Evolutionary conservation across 2,113 vertebrate genomes (phyloP).

Genomic region (Terrapene triunguis): DNA sequence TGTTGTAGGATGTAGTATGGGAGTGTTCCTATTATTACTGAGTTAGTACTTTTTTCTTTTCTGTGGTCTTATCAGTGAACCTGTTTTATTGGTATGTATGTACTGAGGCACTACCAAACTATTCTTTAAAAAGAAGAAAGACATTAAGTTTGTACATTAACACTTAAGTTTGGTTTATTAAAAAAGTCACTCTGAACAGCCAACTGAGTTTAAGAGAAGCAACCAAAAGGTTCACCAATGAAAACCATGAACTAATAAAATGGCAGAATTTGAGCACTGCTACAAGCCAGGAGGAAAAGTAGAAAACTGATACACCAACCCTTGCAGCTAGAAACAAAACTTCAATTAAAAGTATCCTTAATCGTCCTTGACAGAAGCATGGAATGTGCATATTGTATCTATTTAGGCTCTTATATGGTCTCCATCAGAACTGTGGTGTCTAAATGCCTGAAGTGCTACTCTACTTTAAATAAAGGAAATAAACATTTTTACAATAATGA

Average conservation of each 20-base stretch:
- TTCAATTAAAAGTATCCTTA: background rate
- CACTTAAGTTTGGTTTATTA: background rate
- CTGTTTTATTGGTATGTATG: background rate
- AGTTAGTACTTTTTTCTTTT: background rate
- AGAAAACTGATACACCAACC: too few relatives aligned
- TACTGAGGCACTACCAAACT: background rate
- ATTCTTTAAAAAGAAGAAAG: background rate
- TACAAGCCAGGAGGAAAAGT: background rate
- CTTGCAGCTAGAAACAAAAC: background rate
- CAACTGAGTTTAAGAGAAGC: background rate
- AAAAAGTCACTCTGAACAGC: background rate
- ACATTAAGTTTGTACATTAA: too few relatives aligned
- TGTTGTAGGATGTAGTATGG: too few relatives aligned
- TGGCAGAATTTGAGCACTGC: background rate
- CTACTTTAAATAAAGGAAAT: background rate
- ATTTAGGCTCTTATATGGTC: background rate
- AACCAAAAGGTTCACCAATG: background rate
- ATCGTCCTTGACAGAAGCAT: background rate
- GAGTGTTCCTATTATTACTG: background rate
- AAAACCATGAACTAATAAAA: background rate
- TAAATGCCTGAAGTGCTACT: background rate
- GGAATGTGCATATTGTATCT: background rate
- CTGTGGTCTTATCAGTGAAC: background rate
- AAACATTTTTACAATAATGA: background rate
- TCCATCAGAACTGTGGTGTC: background rate